Conservation (phyloP, 2,888 invertebrate species). For the Aphidoletes aphidimyza region DNA sequence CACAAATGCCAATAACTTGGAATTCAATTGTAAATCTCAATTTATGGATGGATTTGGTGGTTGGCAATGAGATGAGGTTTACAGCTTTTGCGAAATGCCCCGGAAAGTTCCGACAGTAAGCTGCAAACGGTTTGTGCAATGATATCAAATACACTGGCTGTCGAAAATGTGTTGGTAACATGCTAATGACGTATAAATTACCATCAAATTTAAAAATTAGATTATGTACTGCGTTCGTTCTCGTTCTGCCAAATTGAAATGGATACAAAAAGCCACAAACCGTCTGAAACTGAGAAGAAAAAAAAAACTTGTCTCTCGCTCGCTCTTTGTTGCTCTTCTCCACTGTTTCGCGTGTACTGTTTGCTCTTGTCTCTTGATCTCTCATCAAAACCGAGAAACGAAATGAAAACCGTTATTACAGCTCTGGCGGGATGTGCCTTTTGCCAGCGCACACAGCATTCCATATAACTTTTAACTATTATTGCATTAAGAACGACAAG, state of each 20-base stretch:
- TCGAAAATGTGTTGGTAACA: slow-evolving; percentile 48
- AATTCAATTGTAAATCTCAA: slow-evolving; percentile 51
- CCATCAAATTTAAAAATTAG: slow-evolving; percentile 55
- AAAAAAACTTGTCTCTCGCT: not conserved
- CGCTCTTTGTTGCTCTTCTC: not conserved
- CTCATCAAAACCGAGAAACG: not conserved
- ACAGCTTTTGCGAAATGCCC: not conserved
- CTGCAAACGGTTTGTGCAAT: not conserved
- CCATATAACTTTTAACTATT: slow-evolving; percentile 46
- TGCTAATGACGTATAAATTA: slow-evolving; percentile 54
- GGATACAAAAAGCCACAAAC: slow-evolving; percentile 51
- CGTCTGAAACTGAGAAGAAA: not conserved
- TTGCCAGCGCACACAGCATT: slow-evolving; percentile 8
- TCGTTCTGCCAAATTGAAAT: not conserved
- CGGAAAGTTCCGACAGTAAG: no score
- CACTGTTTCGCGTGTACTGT: no score
- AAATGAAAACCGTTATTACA: slow-evolving; percentile 28
- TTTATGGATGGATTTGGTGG: slow-evolving; percentile 46
- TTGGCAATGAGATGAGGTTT: not conserved
- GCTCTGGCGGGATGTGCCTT: not conserved
- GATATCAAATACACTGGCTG: no score
- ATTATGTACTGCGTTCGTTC: slow-evolving; percentile 19
- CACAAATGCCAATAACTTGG: slow-evolving; percentile 8
- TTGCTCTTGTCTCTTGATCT: no score
- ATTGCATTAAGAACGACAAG: slow-evolving; percentile 51